A percentile compares a stretch with the other conserved stretches of the same genome.
These are phyloP conservation scores for Mus spretus DNA, from an alignment of 2,797 vertebrate genomes.

Conservation along the genomic window DNA sequence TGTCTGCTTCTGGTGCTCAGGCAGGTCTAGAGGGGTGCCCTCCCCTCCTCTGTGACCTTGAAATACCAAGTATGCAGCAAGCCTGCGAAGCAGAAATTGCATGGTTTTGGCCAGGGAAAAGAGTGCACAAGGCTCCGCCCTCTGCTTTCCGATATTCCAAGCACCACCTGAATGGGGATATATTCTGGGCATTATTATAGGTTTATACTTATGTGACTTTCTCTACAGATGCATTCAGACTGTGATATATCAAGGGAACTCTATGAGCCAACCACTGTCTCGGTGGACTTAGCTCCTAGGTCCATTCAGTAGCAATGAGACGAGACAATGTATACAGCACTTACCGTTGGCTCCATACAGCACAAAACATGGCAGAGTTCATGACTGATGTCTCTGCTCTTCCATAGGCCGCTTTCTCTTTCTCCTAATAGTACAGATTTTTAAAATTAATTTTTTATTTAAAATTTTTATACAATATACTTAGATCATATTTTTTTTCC, in stretches of 20 bases:
- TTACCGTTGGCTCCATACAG: neutral
- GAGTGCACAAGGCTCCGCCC: neutral
- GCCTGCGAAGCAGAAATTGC: neutral
- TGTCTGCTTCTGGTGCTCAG: neutral
- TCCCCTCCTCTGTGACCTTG: slow-evolving; percentile 56
- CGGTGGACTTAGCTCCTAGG: neutral
- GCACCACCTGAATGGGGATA: neutral
- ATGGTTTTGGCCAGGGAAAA: neutral
- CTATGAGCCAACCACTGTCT: neutral
- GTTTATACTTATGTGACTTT: neutral
- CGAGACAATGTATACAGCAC: neutral
- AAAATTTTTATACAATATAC: neutral
- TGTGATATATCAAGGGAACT: neutral
- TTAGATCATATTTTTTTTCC: neutral
- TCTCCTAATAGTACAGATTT: neutral
- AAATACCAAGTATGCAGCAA: neutral
- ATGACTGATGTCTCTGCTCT: neutral
- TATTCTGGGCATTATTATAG: neutral
- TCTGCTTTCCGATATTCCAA: neutral
- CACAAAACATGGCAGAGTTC: neutral
- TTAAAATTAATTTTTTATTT: neutral
- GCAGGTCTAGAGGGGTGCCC: neutral
- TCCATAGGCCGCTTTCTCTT: neutral
- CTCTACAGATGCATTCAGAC: neutral
- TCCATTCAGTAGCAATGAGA: neutral